These are phyloP conservation scores for Glyphotaelius pellucidus DNA, from an alignment of 2,888 invertebrate species.

Conservation along the genomic window DNA sequence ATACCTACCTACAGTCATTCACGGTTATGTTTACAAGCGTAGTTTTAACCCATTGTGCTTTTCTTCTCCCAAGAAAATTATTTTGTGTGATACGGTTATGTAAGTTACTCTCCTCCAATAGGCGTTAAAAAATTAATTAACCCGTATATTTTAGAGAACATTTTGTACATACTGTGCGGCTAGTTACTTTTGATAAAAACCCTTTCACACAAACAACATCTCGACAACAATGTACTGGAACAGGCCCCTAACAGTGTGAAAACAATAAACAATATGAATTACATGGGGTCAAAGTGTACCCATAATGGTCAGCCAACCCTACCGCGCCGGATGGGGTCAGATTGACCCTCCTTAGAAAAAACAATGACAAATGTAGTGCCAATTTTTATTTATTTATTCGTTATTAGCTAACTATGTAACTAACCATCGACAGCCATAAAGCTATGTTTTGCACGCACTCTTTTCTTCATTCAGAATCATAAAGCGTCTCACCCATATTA, in stretches of 20 bases:
- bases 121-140: not conserved
- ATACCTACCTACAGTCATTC: no score
- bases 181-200: not conserved
- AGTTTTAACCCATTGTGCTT: not conserved
- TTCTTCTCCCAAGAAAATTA: not conserved
- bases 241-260: not conserved
- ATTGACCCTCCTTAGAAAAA: constrained; percentile 15
- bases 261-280: not conserved
- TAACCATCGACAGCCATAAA: no score
- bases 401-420: no score
- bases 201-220: not conserved
- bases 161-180: not conserved
- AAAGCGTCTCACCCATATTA: no score
- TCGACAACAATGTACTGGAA: not conserved
- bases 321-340: constrained; percentile 21
- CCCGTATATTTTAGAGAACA: not conserved
- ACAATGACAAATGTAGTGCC: not conserved
- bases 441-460: no score
- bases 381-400: no score
- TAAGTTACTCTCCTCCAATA: not conserved
- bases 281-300: constrained; percentile 27
- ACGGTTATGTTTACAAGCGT: no score
- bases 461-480: no score
- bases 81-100: no score
- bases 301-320: constrained; percentile 22